Base-by-base conservation (phyloP, 2,888 invertebrate species). In the Seladonia tumulorum region DNA sequence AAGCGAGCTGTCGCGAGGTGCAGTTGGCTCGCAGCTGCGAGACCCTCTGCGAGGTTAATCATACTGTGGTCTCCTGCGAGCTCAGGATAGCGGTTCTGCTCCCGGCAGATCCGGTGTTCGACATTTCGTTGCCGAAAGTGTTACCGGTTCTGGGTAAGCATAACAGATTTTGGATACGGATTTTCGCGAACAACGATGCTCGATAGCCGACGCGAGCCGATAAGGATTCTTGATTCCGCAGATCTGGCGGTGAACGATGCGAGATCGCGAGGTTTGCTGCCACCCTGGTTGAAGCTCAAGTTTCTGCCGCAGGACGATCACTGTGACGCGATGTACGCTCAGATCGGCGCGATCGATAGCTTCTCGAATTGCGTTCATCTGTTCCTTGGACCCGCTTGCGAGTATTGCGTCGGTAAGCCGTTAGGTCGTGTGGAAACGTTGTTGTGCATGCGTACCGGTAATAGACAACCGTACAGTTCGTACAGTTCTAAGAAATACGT, bases 381-480 rank as follows among this genome's bases (percentile, higher is more conserved):
- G 0, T 97, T 98, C 92, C 97, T 98, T 90, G 98, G 98, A 16
- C 98, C 98, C 0, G 96, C 97, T 0, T 98, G 98, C 91, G 98
- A 98, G 92, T 98, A 97, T 94, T 97, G 97, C 47, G 95, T 98
- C 78, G 98, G 98, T 98, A 95, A 96, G 97, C 96, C 39, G 25
- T 22, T 39, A 22, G 39, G 14, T 39, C 39, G 22, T 22, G 2
- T 22, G 2, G 22, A 14, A 63, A n/a, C n/a, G n/a, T n/a, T 16
- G 18, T 7, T 18, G 49, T 47, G 1, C 49, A 49, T 49, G 7
- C 49, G 1, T 49, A 16, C n/a, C n/a, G n/a, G n/a, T n/a, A n/a
- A n/a, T n/a, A n/a, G n/a, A n/a, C n/a, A n/a, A n/a, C n/a, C n/a
- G n/a, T n/a, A n/a, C n/a, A n/a, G n/a, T 35, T 35, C 35, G 35